Base-by-base conservation (phyloP, 2,888 invertebrate genomes). In the Tachina grossa region DNA sequence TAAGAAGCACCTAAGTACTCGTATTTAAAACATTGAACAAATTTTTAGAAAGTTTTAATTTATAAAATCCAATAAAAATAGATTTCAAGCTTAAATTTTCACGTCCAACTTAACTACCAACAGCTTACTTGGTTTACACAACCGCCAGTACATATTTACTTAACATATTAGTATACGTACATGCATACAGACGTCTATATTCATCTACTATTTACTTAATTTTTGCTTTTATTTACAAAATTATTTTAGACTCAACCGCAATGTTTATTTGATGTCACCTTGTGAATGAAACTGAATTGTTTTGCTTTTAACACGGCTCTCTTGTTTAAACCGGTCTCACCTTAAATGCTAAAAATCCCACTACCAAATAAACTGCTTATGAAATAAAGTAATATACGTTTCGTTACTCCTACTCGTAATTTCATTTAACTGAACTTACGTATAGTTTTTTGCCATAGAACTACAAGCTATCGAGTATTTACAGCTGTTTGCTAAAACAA, bases 271-370 rank as follows among this genome's bases (percentile, higher is more conserved):
- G 14, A 31, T 65, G 41, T 61, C 55, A 72, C 41, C 66, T 83
- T 72, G 78, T 83, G 72, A 78, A 83, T 78, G 72, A 63, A 77
- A 66, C 72, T 66, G 43, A 57, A 72, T 72, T 83, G 77, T 72
- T 59, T 72, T 66, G 10, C 16, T 63, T 80, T 45, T n/a, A 55
- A 16, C 11, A 22, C n/a, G 10, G 22, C 1, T 63, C 63, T 57
- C 43, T 39, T 43, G 11, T 11, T 55, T 19, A 72, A 82, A 65
- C 55, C 39, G 55, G 53, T 71, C 69, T 66, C n/a, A 16, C 59
- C 55, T 57, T 66, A 74, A 66, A 66, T 16, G 72, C 59, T 41
- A n/a, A 77, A 51, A 51, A 59, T n/a, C 69, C 66, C 66, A 83
- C 76, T 31, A 77, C 22, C 31, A 59, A 66, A 59, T 22, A 63